phyloP scores from a whole-genome alignment of 1,140 invertebrate species.

The Trinorchestia longiramus region DNA sequence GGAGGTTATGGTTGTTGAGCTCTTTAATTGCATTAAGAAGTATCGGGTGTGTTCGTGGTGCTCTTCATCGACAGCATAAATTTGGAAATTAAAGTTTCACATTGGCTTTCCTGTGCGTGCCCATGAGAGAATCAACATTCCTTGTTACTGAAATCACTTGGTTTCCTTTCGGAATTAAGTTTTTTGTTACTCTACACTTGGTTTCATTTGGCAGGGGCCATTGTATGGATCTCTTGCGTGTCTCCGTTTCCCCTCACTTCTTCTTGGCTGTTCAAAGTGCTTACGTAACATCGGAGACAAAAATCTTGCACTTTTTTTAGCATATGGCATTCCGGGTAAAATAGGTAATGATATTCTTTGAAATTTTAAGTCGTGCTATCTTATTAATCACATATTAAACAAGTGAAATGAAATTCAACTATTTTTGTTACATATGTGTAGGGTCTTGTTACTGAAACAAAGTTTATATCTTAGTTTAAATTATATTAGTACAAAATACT shows the following conservation, averaged over 20 bases:
- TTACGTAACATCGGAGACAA: neutral
- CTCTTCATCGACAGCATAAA: neutral
- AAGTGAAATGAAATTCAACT: no score
- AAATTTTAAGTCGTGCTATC: no score
- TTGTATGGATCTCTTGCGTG: neutral
- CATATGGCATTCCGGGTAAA: no score
- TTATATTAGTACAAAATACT: neutral
- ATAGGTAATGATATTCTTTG: no score
- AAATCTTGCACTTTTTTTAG: neutral
- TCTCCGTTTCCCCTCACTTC: neutral
- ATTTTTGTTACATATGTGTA: neutral
- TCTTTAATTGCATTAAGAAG: neutral
- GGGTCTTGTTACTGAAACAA: neutral
- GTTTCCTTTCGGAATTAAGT: neutral
- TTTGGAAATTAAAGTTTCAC: neutral
- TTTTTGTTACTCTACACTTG: neutral
- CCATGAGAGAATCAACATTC: neutral
- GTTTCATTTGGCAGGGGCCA: neutral
- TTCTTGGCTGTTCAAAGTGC: neutral
- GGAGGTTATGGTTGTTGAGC: neutral
- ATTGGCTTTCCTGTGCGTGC: neutral
- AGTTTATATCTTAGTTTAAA: neutral
- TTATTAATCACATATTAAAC: no score
- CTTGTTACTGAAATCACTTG: neutral
- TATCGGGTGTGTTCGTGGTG: neutral